Percentiles rank a stretch among this genome's conserved stretches.
These are phyloP conservation scores for Pinctada fucata DNA, from an alignment of 2,888 invertebrate genomes.

Conservation along the genomic window DNA sequence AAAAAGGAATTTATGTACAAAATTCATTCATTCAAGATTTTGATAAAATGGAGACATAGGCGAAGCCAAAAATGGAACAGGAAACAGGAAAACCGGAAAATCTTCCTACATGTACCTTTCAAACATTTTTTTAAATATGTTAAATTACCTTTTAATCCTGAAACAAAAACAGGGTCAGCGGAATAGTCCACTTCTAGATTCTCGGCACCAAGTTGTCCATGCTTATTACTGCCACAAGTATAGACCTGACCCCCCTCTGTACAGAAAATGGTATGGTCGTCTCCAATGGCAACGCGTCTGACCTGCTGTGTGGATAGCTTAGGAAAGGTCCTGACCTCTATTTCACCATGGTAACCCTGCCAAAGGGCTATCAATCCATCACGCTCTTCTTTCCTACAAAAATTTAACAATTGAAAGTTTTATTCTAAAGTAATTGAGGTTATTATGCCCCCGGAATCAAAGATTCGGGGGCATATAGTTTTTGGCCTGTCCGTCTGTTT, in stretches of 20 bases:
- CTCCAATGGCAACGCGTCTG: slow-evolving; percentile 64
- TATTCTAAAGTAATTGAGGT: not conserved
- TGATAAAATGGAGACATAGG: too few species aligned
- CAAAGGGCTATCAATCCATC: slow-evolving; percentile 62
- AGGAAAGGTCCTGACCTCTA: slow-evolving; percentile 59
- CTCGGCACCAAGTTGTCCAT: slow-evolving; percentile 73
- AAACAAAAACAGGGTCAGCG: slow-evolving; percentile 61
- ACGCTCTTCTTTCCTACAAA: slow-evolving; percentile 51
- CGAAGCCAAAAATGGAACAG: too few species aligned
- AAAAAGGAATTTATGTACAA: too few species aligned
- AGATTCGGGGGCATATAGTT: too few species aligned
- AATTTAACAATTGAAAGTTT: slow-evolving; percentile 1
- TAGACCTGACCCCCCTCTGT: slow-evolving; percentile 67
- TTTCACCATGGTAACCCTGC: slow-evolving; percentile 64
- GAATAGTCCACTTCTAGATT: slow-evolving; percentile 47
- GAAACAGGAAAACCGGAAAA: too few species aligned
- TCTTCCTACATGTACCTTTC: too few species aligned
- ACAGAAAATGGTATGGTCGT: slow-evolving; percentile 68
- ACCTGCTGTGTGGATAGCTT: slow-evolving; percentile 56
- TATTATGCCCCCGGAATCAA: too few species aligned
- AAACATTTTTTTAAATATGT: too few species aligned
- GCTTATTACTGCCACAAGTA: slow-evolving; percentile 69
- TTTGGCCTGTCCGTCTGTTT: too few species aligned
- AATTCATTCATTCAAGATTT: too few species aligned
- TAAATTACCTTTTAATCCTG: slow-evolving; percentile 61